A percentile compares a stretch with the other conserved stretches of the same genome.
These are phyloP conservation scores for Rhagophthalmus giganteus DNA, from an alignment of 2,888 invertebrate genomes.

Conservation along the genomic window DNA sequence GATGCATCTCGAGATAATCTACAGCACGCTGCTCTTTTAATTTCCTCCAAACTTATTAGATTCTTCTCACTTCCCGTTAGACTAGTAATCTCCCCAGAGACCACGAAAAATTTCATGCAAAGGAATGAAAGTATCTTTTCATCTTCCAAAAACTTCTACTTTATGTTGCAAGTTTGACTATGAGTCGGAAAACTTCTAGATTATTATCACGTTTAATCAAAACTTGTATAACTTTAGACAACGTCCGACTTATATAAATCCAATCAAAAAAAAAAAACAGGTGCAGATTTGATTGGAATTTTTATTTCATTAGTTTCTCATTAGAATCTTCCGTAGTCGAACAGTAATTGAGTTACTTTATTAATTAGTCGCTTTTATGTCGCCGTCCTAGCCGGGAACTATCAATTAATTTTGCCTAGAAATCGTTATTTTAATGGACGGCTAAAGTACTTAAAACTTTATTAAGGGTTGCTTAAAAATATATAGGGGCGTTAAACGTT, in stretches of 20 bases:
- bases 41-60: conserved; percentile 35
- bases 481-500: too few relatives aligned
- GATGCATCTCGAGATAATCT: conserved; percentile 29
- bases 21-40: conserved; percentile 33
- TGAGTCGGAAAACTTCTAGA: conserved; percentile 27
- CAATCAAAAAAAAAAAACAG: conserved; percentile 5
- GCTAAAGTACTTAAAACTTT: too few relatives aligned
- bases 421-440: too few relatives aligned
- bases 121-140: conserved; percentile 26
- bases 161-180: conserved; percentile 28
- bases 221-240: conserved; percentile 26
- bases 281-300: conserved; percentile 14
- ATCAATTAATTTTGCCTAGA: too few relatives aligned
- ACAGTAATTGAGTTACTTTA: too few relatives aligned
- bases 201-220: conserved; percentile 31
- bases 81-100: conserved; percentile 26
- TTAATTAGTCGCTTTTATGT: too few relatives aligned
- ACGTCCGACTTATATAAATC: conserved; percentile 21
- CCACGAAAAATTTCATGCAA: conserved; percentile 29
- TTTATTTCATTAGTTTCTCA: conserved; percentile 10
- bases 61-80: conserved; percentile 31
- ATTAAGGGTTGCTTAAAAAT: too few relatives aligned
- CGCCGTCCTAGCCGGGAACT: too few relatives aligned
- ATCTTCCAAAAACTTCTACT: conserved; percentile 29
- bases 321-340: too few relatives aligned